Percentiles rank a stretch among this genome's conserved stretches.
Conservation (phyloP, 2,113 vertebrate species). For the Notiomystis cincta region DNA sequence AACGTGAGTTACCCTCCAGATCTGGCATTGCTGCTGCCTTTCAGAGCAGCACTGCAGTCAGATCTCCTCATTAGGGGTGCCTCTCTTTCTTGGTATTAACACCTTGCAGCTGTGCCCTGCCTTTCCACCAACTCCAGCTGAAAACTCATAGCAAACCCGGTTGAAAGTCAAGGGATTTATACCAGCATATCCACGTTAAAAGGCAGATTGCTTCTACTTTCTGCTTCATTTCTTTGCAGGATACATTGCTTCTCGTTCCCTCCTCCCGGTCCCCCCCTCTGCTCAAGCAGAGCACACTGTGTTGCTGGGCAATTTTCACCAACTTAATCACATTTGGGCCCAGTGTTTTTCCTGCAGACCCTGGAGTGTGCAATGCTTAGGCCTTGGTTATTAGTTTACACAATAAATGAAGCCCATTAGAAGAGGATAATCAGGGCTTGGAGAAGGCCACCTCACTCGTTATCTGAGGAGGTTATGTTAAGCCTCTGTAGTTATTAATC, state of each 20-base stretch:
- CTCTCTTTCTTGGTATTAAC: neutral
- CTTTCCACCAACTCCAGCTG: neutral
- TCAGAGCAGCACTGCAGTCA: neutral
- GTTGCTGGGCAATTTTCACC: constrained; percentile 6
- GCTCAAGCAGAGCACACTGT: neutral
- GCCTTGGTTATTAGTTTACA: constrained; percentile 59
- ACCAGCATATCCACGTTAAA: accelerated
- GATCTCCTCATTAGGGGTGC: neutral
- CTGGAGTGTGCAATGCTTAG: neutral
- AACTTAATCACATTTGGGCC: constrained; percentile 57
- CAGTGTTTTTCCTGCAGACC: constrained; percentile 27
- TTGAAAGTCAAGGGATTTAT: neutral
- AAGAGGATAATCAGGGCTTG: constrained; percentile 47
- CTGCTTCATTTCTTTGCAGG: constrained; percentile 13
- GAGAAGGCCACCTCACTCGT: constrained; percentile 55
- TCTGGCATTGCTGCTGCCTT: neutral
- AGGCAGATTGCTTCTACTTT: neutral
- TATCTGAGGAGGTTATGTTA: constrained; percentile 46
- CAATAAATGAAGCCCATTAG: constrained; percentile 65
- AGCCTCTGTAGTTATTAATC: constrained; percentile 61
- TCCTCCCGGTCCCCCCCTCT: accelerated
- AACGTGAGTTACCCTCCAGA: neutral
- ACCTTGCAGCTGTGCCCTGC: neutral
- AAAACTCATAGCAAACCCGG: neutral
- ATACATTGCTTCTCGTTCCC: neutral